A percentile compares a stretch with the other conserved stretches of the same genome.
These are phyloP conservation scores for Caiman crocodilus DNA, from an alignment of 2,797 vertebrate genomes.

Conservation along the genomic window DNA sequence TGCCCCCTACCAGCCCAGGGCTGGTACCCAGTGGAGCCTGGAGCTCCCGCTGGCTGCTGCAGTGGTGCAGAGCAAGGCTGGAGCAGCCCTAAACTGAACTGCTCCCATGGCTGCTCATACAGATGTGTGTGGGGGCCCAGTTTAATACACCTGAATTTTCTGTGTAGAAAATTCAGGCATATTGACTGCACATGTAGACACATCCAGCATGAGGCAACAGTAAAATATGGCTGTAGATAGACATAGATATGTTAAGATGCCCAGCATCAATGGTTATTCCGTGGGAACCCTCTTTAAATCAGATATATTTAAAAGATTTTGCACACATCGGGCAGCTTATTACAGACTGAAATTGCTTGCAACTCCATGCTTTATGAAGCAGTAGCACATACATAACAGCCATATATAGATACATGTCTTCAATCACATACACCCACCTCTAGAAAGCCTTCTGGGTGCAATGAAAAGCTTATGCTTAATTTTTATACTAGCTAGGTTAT, in stretches of 20 bases:
- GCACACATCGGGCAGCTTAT: not conserved
- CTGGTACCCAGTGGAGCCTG: too few relatives aligned
- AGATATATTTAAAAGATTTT: not conserved
- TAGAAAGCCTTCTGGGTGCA: not conserved
- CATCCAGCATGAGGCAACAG: conserved; percentile 18
- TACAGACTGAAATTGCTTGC: not conserved
- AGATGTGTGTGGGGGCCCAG: too few relatives aligned
- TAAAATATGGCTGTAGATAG: not conserved
- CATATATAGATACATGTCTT: too few relatives aligned
- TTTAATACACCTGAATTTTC: too few relatives aligned
- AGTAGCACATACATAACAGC: not conserved
- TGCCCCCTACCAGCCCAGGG: too few relatives aligned
- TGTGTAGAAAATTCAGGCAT: too few relatives aligned
- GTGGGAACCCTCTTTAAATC: conserved; percentile 22
- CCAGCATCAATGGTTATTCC: not conserved
- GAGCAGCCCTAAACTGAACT: too few relatives aligned
- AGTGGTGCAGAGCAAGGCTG: too few relatives aligned
- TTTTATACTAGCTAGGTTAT: not conserved
- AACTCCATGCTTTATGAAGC: not conserved
- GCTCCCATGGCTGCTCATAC: too few relatives aligned
- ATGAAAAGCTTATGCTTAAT: not conserved
- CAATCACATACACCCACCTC: not conserved
- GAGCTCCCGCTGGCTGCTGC: too few relatives aligned
- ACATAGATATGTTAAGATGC: not conserved
- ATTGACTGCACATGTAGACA: not conserved